Evolutionary conservation across 2,113 vertebrate species (phyloP).

Genomic region (Callospermophilus lateralis): DNA sequence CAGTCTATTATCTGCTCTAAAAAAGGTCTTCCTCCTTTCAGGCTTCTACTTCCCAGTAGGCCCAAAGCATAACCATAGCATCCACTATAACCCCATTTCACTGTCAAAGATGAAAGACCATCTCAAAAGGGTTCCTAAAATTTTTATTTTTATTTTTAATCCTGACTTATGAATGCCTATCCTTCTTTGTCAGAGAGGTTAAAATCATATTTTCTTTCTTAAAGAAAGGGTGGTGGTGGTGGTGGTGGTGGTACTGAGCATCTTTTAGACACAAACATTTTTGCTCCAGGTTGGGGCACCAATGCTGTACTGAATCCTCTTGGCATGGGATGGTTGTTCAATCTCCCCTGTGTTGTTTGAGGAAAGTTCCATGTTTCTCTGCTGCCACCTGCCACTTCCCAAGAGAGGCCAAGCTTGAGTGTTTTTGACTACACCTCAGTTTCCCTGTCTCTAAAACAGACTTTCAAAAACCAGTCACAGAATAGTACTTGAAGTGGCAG

Average conservation of each 20-base stretch:
- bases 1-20: not conserved
- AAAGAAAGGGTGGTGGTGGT: not conserved
- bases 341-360: not conserved
- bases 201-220: not conserved
- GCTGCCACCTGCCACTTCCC: not conserved
- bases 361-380: not conserved
- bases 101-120: not conserved
- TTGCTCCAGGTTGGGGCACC: not conserved
- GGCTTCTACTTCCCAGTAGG: not conserved
- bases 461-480: not conserved
- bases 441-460: not conserved
- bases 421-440: not conserved
- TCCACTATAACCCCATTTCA: not conserved
- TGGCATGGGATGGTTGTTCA: not conserved
- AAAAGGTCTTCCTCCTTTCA: not conserved
- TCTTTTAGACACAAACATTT: not conserved
- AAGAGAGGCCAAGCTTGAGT: not conserved
- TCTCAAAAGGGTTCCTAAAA: constrained; percentile 21
- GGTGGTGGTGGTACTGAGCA: not conserved
- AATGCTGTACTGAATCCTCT: not conserved
- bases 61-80: not conserved
- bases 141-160: not conserved
- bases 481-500: not conserved
- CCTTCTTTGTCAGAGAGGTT: constrained; percentile 13
- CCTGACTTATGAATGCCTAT: not conserved